phyloP scores from a whole-genome alignment of 2,113 vertebrate species.

The Pangasianodon gigas region DNA sequence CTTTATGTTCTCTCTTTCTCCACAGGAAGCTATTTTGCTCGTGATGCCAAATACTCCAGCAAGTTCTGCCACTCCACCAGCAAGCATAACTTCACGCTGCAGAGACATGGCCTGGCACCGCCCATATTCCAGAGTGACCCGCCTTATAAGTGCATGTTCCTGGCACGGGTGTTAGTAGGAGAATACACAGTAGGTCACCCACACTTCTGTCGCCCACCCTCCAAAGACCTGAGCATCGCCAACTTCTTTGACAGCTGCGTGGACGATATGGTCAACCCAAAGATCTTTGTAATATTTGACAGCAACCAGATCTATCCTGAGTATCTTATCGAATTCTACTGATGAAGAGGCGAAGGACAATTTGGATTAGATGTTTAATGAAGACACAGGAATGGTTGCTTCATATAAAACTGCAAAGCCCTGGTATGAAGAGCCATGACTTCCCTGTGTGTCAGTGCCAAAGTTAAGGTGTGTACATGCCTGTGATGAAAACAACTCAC shows the following conservation, averaged over 20 bases:
- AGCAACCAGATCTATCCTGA: slow-evolving; percentile 97
- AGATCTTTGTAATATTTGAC: slow-evolving; percentile 96
- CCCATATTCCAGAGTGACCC: slow-evolving; percentile 73
- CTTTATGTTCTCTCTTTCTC: slow-evolving; percentile 28
- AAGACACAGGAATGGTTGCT: background rate
- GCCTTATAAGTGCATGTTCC: slow-evolving; percentile 88
- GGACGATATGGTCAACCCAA: slow-evolving; percentile 90
- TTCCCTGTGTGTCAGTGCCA: slow-evolving; percentile 14
- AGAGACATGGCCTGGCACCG: slow-evolving; percentile 71
- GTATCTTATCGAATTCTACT: slow-evolving; percentile 92
- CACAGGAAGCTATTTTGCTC: slow-evolving; percentile 93
- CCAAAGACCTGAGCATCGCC: slow-evolving; percentile 89
- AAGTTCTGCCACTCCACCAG: slow-evolving; percentile 90
- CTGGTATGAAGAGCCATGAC: slow-evolving; percentile 6
- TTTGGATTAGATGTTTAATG: background rate
- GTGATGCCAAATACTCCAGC: slow-evolving; percentile 90
- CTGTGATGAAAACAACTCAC: background rate
- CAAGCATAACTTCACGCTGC: slow-evolving; percentile 84
- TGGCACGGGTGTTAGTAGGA: slow-evolving; percentile 90
- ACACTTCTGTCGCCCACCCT: slow-evolving; percentile 89
- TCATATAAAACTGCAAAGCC: background rate
- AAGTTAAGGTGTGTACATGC: slow-evolving; percentile 7
- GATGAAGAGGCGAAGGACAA: slow-evolving; percentile 54
- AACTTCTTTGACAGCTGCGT: slow-evolving; percentile 97
- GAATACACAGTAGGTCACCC: slow-evolving; percentile 87